These are phyloP conservation scores for Mustelus asterias DNA, from an alignment of 2,113 vertebrate species.

Conservation along the genomic window DNA sequence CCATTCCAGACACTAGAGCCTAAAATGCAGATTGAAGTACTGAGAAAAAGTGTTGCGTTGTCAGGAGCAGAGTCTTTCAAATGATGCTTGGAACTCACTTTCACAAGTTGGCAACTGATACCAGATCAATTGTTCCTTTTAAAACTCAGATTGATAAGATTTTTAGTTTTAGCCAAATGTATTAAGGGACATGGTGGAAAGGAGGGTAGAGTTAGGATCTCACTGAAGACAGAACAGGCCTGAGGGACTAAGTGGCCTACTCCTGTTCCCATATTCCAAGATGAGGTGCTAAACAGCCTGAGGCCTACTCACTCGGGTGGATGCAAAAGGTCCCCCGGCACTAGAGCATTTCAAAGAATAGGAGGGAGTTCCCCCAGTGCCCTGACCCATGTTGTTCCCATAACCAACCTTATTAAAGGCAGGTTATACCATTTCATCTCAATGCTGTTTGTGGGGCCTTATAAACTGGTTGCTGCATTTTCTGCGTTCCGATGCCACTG, in stretches of 20 bases:
- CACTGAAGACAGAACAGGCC: neutral
- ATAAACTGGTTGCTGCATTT: neutral
- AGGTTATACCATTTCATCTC: neutral
- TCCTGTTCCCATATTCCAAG: neutral
- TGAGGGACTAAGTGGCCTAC: neutral
- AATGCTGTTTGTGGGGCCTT: neutral
- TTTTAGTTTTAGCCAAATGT: neutral
- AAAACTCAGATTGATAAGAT: neutral
- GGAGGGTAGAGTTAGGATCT: neutral
- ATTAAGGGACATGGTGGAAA: neutral
- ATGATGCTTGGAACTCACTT: neutral
- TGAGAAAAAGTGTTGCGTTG: neutral
- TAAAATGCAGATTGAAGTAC: neutral
- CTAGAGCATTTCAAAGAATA: neutral
- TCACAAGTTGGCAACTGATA: neutral
- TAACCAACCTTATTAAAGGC: neutral
- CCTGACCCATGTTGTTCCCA: neutral
- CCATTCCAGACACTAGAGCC: neutral
- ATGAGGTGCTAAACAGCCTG: too few relatives aligned
- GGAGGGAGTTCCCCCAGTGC: neutral
- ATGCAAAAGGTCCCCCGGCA: neutral
- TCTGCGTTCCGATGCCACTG: neutral
- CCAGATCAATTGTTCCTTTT: neutral
- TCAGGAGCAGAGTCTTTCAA: neutral
- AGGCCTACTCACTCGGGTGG: neutral